Base-by-base conservation (phyloP, 2,113 vertebrate species). In the Zosterops pallidus region DNA sequence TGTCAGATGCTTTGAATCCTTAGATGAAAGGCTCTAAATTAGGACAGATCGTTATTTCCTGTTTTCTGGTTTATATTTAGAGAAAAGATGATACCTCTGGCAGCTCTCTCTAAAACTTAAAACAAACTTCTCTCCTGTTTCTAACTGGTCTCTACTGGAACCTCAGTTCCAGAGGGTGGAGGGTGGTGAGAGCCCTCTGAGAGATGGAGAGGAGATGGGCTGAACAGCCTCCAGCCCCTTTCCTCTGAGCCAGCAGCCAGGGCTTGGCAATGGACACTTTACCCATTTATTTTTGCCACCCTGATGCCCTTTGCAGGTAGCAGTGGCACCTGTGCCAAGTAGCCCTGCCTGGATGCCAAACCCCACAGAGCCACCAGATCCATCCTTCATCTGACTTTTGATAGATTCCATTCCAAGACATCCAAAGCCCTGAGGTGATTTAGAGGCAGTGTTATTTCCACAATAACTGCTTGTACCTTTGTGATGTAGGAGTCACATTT, bases 21-120 rank as follows among this genome's bases (percentile, higher is more conserved):
- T 1, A 90, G 92, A 96, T 96, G 92, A 97, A 94, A 95, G 89
- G 86, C 79, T 41, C 80, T 78, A 93, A 97, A 95, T 96, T 86
- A 93, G 95, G 94, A 47, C 95, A 94, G 91, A 67, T 83, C 2
- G 1, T 93, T 94, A 59, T 90, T 97, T 94, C 91, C 94, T 94
- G 83, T 70, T 86, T 86, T 77, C 76, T 81, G 64, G 39, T 69
- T 95, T 86, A 44, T 94, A 92, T 94, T 97, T 93, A 83, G 91
- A 92, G 92, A 67, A 35, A 65, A 84, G 78, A 78, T 88, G 88
- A 37, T 62, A 80, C 13, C 5, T 57, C 88, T 83, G 79, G 71
- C 62, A 59, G 64, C 63, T 92, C 1, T 0, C 26, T 69, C 21
- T 24, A 9, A 29, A 59, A 33, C 19, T 14, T 6, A 72, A 65